Conservation (phyloP, 2,888 invertebrate species). For the Xestia sexstrigata region DNA sequence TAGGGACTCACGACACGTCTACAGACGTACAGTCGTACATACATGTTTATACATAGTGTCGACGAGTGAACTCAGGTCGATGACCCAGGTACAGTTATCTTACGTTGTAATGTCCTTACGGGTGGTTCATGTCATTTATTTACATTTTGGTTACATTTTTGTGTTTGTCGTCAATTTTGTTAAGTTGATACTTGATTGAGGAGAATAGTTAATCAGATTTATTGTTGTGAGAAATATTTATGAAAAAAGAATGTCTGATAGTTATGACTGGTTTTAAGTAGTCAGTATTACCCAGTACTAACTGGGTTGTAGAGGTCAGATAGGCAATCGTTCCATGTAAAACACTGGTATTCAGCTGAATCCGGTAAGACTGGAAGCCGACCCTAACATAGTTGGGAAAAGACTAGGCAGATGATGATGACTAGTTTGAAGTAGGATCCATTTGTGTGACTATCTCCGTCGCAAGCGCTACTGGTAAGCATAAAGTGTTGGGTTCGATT, state of each 20-base stretch:
- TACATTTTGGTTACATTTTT: constrained; percentile 40
- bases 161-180: constrained; percentile 1
- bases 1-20: constrained; percentile 62
- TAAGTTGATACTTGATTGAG: constrained; percentile 4
- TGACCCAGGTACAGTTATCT: constrained; percentile 62
- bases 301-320: no score
- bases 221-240: not conserved
- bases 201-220: not conserved
- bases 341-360: no score
- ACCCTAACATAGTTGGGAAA: no score
- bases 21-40: constrained; percentile 24
- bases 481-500: not conserved
- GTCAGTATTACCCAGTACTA: no score
- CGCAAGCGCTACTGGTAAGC: not conserved
- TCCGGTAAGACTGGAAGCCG: no score
- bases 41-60: constrained; percentile 5
- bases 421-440: not conserved
- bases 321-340: no score
- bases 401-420: no score
- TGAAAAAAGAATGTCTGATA: not conserved
- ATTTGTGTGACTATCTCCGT: not conserved
- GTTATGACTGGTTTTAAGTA: not conserved
- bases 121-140: constrained; percentile 38
- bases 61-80: constrained; percentile 52
- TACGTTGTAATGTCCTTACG: constrained; percentile 56